Evolutionary conservation across 2,113 vertebrate genomes (phyloP).

Genomic region (Corvus cornix): DNA sequence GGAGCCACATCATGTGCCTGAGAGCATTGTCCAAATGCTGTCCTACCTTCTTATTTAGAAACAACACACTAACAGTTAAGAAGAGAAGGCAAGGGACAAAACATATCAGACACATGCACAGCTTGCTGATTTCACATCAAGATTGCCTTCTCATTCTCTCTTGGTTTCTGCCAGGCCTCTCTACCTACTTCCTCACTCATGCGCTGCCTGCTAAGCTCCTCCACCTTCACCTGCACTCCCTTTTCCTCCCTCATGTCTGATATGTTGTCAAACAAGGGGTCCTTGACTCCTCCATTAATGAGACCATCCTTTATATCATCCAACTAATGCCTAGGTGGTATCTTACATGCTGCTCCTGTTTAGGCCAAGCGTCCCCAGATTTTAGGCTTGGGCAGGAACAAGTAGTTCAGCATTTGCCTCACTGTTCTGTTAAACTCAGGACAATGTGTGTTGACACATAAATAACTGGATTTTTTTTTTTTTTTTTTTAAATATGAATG

Average conservation of each 20-base stretch:
- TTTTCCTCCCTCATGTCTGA: not conserved
- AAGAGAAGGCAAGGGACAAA: not conserved
- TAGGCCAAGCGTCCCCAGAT: not conserved
- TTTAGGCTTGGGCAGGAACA: not conserved
- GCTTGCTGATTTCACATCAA: not conserved
- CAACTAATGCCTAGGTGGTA: not conserved
- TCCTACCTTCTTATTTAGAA: not conserved
- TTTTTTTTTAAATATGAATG: not conserved
- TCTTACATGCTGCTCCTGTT: not conserved
- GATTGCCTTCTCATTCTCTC: not conserved
- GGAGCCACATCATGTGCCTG: not conserved
- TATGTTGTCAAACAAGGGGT: not conserved
- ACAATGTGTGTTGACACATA: not conserved
- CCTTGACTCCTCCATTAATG: not conserved
- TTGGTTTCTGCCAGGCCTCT: not conserved
- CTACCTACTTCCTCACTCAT: not conserved
- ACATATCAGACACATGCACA: not conserved
- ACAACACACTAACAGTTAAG: not conserved
- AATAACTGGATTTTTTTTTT: not conserved
- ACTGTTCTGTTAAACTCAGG: not conserved
- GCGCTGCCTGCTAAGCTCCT: not conserved
- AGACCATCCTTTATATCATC: not conserved
- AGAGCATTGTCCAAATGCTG: not conserved
- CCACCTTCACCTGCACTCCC: not conserved
- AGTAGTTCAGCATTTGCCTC: not conserved